Percentiles rank a stretch among this genome's conserved stretches.
Evolutionary conservation across 2,113 vertebrate genomes (phyloP).

Genomic region (Bostrychus sinensis): DNA sequence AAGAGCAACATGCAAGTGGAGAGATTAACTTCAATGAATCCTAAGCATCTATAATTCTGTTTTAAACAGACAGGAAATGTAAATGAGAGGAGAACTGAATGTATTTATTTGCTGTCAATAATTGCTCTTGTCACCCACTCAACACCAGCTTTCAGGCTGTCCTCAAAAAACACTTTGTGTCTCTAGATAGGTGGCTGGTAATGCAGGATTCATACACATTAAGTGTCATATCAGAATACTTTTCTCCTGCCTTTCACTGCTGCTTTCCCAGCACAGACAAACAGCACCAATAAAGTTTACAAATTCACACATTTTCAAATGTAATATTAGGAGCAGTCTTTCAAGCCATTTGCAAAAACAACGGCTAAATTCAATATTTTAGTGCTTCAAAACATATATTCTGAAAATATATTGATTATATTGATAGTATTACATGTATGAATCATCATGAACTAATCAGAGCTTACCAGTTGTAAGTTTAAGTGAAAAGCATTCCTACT

Average conservation of each 20-base stretch:
- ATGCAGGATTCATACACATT: not conserved
- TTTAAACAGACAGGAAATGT: not conserved
- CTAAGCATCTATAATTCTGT: conserved; percentile 8
- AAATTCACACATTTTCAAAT: not conserved
- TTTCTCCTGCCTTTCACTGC: not conserved
- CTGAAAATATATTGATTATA: no score
- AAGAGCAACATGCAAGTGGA: not conserved
- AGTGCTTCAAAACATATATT: no score
- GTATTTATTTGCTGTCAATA: conserved; percentile 3
- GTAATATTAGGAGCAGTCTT: not conserved
- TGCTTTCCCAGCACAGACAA: not conserved
- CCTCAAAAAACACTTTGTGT: conserved; percentile 15
- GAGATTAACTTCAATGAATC: not conserved
- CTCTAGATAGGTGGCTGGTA: no score
- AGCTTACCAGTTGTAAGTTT: no score
- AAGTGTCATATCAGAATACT: not conserved
- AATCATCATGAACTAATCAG: no score
- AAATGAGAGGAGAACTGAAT: conserved; percentile 1
- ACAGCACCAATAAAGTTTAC: not conserved
- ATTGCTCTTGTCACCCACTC: conserved; percentile 11
- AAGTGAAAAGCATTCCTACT: no score
- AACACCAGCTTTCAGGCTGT: conserved; percentile 6
- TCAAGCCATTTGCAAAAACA: not conserved
- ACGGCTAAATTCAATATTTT: no score
- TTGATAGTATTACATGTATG: no score